These are phyloP conservation scores for Drosophila subobscura DNA, from an alignment of 1,140 invertebrate species.

Conservation along the genomic window DNA sequence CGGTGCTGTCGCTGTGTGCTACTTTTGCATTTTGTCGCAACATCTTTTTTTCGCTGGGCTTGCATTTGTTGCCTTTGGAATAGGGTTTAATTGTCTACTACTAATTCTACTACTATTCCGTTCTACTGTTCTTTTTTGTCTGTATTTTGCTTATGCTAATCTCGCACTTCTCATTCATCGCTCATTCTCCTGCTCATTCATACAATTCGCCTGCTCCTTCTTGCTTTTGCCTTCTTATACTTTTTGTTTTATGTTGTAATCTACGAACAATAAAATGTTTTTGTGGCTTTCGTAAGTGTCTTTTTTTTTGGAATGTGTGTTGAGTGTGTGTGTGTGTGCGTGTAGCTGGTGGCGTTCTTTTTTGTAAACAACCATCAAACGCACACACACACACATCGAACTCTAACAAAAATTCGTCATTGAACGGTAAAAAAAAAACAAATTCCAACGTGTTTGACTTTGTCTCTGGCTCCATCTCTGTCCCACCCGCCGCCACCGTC, in stretches of 20 bases:
- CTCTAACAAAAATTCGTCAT: conserved; percentile 67
- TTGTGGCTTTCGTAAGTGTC: conserved; percentile 74
- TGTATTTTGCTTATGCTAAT: too few species aligned
- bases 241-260: conserved; percentile 59
- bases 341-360: conserved; percentile 71
- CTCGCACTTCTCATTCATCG: too few species aligned
- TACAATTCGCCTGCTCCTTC: conserved; percentile 5
- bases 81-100: too few species aligned
- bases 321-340: conserved; percentile 17
- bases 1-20: conserved; percentile 46
- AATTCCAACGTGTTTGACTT: conserved; percentile 79
- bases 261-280: conserved; percentile 56
- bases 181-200: too few species aligned
- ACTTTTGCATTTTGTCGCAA: conserved; percentile 65
- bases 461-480: conserved; percentile 31
- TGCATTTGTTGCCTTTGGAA: too few species aligned
- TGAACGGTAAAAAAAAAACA: conserved; percentile 75
- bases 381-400: conserved; percentile 14
- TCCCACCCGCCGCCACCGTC: not conserved
- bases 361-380: conserved; percentile 57
- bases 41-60: conserved; percentile 27
- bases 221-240: conserved; percentile 18
- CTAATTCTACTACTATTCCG: too few species aligned
- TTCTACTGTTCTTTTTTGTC: too few species aligned
- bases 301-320: conserved; percentile 41